A percentile compares a stretch with the other conserved stretches of the same genome.
phyloP scores from a whole-genome alignment of 2,888 invertebrate genomes.

The Phasia obesa region DNA sequence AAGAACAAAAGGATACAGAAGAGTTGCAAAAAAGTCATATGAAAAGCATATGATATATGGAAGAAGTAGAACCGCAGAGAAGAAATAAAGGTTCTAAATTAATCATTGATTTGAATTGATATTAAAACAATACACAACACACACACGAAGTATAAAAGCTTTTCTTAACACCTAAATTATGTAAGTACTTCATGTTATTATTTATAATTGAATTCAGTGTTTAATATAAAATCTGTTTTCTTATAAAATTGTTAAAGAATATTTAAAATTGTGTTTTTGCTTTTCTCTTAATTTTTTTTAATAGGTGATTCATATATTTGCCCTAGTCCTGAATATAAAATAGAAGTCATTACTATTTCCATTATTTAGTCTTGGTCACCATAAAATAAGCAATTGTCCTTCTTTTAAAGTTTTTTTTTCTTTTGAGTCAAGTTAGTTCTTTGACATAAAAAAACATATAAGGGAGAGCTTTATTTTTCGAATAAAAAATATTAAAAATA shows the following conservation, averaged over 20 bases:
- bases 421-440: not conserved
- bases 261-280: no score
- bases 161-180: slow-evolving; percentile 28
- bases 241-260: no score
- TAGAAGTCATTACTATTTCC: not conserved
- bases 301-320: not conserved
- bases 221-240: no score
- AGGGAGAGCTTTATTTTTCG: not conserved
- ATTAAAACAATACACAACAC: not conserved
- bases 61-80: slow-evolving; percentile 38
- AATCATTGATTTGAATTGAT: slow-evolving; percentile 69
- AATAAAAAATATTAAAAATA: no score
- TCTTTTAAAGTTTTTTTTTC: slow-evolving; percentile 29
- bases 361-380: slow-evolving; percentile 28
- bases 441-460: no score
- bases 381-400: slow-evolving; percentile 27
- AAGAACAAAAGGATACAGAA: slow-evolving; percentile 55
- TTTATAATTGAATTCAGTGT: no score
- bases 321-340: not conserved
- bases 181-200: slow-evolving; percentile 36
- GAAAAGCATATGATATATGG: slow-evolving; percentile 70
- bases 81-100: slow-evolving; percentile 67
- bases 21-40: slow-evolving; percentile 12
- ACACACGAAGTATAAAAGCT: not conserved
- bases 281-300: no score